Conservation (phyloP, 2,888 invertebrate species). For the Leucozona laternaria region DNA sequence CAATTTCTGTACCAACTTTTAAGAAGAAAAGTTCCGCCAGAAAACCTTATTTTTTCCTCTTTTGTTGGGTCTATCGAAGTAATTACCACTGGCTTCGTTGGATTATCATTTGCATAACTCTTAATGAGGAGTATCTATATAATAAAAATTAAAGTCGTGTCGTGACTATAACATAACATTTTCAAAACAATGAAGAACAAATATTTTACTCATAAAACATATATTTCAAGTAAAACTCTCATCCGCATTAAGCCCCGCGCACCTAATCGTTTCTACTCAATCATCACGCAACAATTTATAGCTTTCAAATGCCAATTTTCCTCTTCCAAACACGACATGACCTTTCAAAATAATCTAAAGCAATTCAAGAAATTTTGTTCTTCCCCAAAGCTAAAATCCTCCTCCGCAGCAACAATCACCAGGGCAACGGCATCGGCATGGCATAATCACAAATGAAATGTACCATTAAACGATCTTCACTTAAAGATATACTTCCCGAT, state of each 20-base stretch:
- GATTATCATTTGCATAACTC: too few species aligned
- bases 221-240: not conserved
- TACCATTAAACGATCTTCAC: conserved; percentile 49
- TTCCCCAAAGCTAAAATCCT: conserved; percentile 3
- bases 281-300: conserved; percentile 26
- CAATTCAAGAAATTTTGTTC: conserved; percentile 29
- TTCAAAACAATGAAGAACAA: not conserved
- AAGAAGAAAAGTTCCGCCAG: too few species aligned
- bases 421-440: not conserved
- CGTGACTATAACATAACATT: not conserved
- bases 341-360: conserved; percentile 48
- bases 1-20: too few species aligned
- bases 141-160: too few species aligned
- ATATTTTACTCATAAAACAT: not conserved
- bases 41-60: too few species aligned
- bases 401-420: not conserved
- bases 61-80: too few species aligned
- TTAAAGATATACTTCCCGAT: conserved; percentile 15
- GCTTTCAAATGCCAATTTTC: conserved; percentile 54
- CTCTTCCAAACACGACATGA: conserved; percentile 42
- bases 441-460: conserved; percentile 30
- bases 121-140: too few species aligned
- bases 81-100: too few species aligned
- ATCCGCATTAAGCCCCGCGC: not conserved
- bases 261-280: conserved; percentile 16